Percentiles rank a stretch among this genome's conserved stretches.
Evolutionary conservation across 2,113 vertebrate genomes (phyloP).

Genomic region (Neogobius melanostomus): DNA sequence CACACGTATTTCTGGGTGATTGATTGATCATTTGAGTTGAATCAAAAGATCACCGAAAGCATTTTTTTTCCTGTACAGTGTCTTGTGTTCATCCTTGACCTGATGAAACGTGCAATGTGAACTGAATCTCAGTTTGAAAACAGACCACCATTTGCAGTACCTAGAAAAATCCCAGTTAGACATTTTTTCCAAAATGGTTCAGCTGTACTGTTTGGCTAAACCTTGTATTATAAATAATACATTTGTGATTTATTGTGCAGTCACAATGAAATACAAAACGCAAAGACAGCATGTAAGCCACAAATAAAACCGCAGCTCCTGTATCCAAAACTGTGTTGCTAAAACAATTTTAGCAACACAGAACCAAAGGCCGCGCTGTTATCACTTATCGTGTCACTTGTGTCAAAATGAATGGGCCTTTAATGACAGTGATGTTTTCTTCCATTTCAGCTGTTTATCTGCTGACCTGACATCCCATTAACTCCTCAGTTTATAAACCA

Average conservation of each 20-base stretch:
- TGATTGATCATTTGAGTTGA: too few species aligned
- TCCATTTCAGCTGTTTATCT: conserved; percentile 62
- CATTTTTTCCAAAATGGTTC: too few species aligned
- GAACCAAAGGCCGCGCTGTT: conserved; percentile 20
- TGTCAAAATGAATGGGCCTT: conserved; percentile 53
- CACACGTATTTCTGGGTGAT: too few species aligned
- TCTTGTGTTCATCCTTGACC: too few species aligned
- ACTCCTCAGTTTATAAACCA: conserved; percentile 35
- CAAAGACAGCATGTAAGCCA: background rate
- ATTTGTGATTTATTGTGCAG: background rate
- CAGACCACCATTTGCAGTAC: too few species aligned
- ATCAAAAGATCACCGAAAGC: too few species aligned
- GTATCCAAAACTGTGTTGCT: conserved; percentile 20
- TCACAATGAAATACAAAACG: background rate
- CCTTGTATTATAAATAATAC: background rate
- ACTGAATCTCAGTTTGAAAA: too few species aligned
- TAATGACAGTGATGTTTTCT: conserved; percentile 52
- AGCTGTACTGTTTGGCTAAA: too few species aligned
- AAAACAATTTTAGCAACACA: background rate
- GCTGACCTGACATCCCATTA: conserved; percentile 53
- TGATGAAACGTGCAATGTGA: too few species aligned
- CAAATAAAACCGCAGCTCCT: conserved; percentile 20
- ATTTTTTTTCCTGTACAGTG: too few species aligned
- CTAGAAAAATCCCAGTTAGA: too few species aligned
- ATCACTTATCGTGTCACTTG: conserved; percentile 46